Evolutionary conservation across 2,113 vertebrate genomes (phyloP), one percentile per base, ranked within the genome.

Genomic region (Aythya baeri): DNA sequence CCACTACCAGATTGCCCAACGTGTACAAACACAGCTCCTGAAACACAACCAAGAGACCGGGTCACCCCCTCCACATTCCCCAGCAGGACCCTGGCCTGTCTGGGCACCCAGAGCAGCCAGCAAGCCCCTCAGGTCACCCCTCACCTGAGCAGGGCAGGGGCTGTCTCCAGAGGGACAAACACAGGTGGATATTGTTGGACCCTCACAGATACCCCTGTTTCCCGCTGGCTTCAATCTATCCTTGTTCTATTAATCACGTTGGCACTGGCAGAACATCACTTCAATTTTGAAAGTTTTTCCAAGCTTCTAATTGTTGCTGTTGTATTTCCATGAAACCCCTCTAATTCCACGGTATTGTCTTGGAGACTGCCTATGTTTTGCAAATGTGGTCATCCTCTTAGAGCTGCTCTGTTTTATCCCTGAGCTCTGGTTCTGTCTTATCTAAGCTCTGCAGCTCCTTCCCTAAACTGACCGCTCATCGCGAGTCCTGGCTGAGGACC

Each of bases 1-100:
- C 99, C 52, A 99, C 98, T 3, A 98, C 98, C 52, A 99, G 97
- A 90, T 99, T 99, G 59, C 99, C 99, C 81, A 99, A 96, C 0
- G 99, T 99, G 97, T 99, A 99, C 72, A 99, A 97, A 95, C 99
- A 99, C 92, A 99, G 96, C 95, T 99, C 99, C 99, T 99, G 95
- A 88, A 97, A 96, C 68, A 91, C 6, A 70, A 15, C 36, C 90
- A 2, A 15, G 50, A 54, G 34, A 83, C 36, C 16, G 49, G 67
- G 34, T 88, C 77, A 91, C 4, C 49, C 46, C 43, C 8, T 34
- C 29, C 1, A 6, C 25, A 2, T 55, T 21, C 29, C 77, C 17
- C 66, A 43, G 21, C 4, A 0, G 34, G 22, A 18, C 36, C 1
- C 2, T 3, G 15, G 44, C 44, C 41, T 54, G 22, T 31, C 31